A percentile compares a stretch with the other conserved stretches of the same genome.
phyloP scores from a whole-genome alignment of 2,113 vertebrate species.

The Circaetus gallicus region DNA sequence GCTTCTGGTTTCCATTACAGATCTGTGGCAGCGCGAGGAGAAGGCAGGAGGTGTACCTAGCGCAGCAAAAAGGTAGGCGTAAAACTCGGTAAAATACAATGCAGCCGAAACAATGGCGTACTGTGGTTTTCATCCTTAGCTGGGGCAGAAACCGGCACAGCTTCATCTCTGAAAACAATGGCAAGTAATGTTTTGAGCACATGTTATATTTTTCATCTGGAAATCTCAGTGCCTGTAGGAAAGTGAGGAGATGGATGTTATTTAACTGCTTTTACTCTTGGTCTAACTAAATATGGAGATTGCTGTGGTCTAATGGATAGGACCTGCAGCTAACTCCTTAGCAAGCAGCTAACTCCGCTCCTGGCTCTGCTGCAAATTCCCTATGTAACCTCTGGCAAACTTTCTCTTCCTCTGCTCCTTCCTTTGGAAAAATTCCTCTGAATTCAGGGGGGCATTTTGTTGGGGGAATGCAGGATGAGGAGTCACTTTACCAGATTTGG shows the following conservation, averaged over 20 bases:
- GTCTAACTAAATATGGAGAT: slow-evolving; percentile 3
- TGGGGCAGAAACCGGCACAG: background rate
- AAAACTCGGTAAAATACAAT: background rate
- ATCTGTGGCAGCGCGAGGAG: background rate
- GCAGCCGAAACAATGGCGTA: fast-evolving
- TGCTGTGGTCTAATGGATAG: background rate
- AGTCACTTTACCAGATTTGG: slow-evolving; percentile 34
- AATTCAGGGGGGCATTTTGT: slow-evolving; percentile 50
- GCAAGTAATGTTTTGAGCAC: background rate
- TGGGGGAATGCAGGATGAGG: slow-evolving; percentile 29
- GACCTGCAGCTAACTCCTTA: slow-evolving; percentile 1
- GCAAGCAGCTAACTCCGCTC: slow-evolving; percentile 2
- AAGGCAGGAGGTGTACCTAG: background rate
- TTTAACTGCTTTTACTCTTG: background rate
- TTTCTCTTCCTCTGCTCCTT: slow-evolving; percentile 37
- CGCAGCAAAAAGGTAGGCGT: background rate
- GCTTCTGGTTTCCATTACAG: background rate
- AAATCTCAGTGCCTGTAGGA: background rate
- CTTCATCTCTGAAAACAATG: background rate
- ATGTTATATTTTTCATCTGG: background rate
- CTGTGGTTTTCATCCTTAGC: background rate
- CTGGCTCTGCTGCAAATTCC: slow-evolving; percentile 49
- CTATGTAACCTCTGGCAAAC: slow-evolving; percentile 55
- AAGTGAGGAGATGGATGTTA: background rate
- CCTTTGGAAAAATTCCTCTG: slow-evolving; percentile 57